phyloP scores from a whole-genome alignment of 2,797 vertebrate species.

The Varecia variegata region DNA sequence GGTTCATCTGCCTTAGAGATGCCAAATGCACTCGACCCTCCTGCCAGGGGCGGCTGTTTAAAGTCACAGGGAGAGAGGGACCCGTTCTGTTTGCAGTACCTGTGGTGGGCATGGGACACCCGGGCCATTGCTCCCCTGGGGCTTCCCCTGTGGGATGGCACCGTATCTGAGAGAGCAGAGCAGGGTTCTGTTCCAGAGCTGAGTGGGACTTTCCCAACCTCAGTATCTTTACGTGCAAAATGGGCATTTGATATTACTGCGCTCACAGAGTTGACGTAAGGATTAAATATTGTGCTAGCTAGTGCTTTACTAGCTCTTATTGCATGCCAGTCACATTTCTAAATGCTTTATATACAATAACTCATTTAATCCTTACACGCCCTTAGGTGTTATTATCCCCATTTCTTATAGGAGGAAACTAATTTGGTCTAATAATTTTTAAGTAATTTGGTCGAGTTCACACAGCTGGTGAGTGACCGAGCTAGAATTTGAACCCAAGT shows the following conservation, averaged over 20 bases:
- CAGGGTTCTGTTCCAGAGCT: not conserved
- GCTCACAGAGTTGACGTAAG: not conserved
- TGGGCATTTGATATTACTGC: not conserved
- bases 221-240: not conserved
- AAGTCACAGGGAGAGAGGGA: not conserved
- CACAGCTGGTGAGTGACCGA: not conserved
- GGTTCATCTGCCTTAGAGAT: not conserved
- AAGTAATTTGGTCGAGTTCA: not conserved
- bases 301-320: not conserved
- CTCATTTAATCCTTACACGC: not conserved
- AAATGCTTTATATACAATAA: not conserved
- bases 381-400: not conserved
- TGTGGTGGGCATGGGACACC: not conserved
- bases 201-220: not conserved
- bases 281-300: not conserved
- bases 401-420: constrained; percentile 2
- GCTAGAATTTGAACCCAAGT: not conserved
- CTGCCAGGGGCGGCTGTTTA: not conserved
- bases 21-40: not conserved
- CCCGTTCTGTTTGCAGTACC: not conserved
- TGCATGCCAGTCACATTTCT: not conserved
- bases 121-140: not conserved
- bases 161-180: not conserved
- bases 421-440: not conserved
- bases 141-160: not conserved